phyloP scores from a whole-genome alignment of 2,888 invertebrate genomes.

The Actias luna region DNA sequence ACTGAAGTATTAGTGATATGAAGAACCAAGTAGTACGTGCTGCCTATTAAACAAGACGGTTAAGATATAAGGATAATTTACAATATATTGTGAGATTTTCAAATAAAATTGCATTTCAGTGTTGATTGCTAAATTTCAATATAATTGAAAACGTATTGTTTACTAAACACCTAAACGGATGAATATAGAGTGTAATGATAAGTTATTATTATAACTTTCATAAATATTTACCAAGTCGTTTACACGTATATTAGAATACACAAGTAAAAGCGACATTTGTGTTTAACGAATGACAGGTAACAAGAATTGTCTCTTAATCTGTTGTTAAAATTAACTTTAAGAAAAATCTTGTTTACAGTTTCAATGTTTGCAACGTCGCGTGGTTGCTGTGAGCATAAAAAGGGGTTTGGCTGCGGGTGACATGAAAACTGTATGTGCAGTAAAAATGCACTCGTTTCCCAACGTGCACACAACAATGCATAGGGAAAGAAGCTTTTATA shows the following conservation, averaged over 20 bases:
- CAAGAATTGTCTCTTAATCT: not conserved
- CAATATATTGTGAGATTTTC: too few relatives aligned
- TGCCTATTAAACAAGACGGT: too few relatives aligned
- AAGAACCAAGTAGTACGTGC: too few relatives aligned
- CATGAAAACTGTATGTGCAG: conserved; percentile 45
- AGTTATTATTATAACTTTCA: not conserved
- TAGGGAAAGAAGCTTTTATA: conserved; percentile 51
- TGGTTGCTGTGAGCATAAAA: conserved; percentile 26
- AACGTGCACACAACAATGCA: conserved; percentile 38
- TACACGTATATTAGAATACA: not conserved
- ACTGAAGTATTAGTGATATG: too few relatives aligned
- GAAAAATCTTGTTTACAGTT: not conserved
- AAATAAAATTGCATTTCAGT: too few relatives aligned
- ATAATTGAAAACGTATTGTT: too few relatives aligned
- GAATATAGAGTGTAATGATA: not conserved
- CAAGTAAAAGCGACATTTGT: not conserved
- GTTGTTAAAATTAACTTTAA: not conserved
- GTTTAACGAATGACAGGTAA: not conserved
- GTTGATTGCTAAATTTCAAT: too few relatives aligned
- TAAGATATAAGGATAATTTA: too few relatives aligned
- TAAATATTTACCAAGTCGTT: not conserved
- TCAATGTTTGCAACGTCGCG: not conserved
- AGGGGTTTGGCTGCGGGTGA: conserved; percentile 43
- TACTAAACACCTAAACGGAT: too few relatives aligned
- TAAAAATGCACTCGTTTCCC: conserved; percentile 45